These are phyloP conservation scores for Epizoanthus ramosus DNA, from an alignment of 92 coral and sea anemone species.

Conservation along the genomic window DNA sequence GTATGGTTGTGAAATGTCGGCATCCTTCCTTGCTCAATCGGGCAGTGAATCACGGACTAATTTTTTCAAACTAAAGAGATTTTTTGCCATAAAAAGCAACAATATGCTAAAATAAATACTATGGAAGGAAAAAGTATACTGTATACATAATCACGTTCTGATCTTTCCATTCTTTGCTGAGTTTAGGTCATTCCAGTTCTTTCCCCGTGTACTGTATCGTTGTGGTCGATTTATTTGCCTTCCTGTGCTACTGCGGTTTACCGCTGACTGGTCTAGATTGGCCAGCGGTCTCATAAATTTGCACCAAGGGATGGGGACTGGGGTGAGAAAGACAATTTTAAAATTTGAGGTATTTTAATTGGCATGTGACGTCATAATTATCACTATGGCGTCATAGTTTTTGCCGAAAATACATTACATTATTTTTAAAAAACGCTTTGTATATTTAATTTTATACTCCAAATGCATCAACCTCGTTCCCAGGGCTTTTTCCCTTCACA, in stretches of 20 bases:
- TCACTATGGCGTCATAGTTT: too few species aligned
- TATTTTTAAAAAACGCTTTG: too few species aligned
- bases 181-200: not conserved
- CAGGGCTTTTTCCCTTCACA: too few species aligned
- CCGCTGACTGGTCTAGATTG: not conserved
- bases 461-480: too few species aligned
- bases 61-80: not conserved
- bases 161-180: not conserved
- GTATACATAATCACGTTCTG: not conserved
- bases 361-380: too few species aligned
- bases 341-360: too few species aligned
- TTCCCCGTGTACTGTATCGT: not conserved
- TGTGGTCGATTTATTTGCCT: not conserved
- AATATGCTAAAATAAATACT: not conserved
- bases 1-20: slow-evolving; percentile 51
- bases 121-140: not conserved
- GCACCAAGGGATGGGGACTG: too few species aligned
- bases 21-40: slow-evolving; percentile 1
- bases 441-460: too few species aligned
- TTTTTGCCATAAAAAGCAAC: not conserved
- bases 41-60: not conserved
- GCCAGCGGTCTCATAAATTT: too few species aligned
- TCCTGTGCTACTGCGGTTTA: not conserved
- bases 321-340: too few species aligned
- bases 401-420: too few species aligned